A percentile compares a stretch with the other conserved stretches of the same genome.
phyloP scores from a whole-genome alignment of 1,140 invertebrate species.

The Idris sp. region DNA sequence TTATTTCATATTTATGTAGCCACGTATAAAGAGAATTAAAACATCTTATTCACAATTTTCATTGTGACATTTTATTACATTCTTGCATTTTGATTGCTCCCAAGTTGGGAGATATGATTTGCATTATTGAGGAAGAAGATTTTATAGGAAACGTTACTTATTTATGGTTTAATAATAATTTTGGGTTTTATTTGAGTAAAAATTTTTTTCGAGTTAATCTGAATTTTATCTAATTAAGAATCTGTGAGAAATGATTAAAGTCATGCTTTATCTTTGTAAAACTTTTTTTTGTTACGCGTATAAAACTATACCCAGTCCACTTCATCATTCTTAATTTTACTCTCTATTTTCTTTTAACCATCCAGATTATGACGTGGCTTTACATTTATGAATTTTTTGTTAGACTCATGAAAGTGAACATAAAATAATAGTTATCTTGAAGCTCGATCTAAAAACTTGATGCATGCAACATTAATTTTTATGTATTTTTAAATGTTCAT shows the following conservation, averaged over 20 bases:
- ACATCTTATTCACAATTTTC: too few species aligned
- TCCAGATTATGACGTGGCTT: constrained; percentile 30
- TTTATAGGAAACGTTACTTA: too few species aligned
- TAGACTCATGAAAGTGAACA: constrained; percentile 24
- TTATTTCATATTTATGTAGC: constrained; percentile 22
- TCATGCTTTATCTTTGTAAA: constrained; percentile 6
- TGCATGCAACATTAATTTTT: constrained; percentile 22
- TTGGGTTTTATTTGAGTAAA: too few species aligned
- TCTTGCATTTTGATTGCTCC: constrained; percentile 16
- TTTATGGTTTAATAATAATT: too few species aligned
- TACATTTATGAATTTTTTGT: constrained; percentile 37
- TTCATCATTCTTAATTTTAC: constrained; percentile 34
- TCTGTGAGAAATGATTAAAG: constrained; percentile 14
- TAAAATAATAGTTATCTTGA: constrained; percentile 18
- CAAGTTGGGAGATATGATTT: background rate
- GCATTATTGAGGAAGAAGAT: background rate
- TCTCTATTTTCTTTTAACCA: constrained; percentile 29
- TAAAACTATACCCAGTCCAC: background rate
- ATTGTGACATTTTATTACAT: constrained; percentile 22
- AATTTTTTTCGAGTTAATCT: too few species aligned
- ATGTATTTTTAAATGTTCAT: constrained; percentile 24
- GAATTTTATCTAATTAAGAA: constrained; percentile 23
- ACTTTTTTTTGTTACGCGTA: constrained; percentile 8
- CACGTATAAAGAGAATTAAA: too few species aligned
- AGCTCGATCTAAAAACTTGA: constrained; percentile 19